These are phyloP conservation scores for Nudaria mundana DNA, from an alignment of 2,888 invertebrate genomes.

Conservation along the genomic window DNA sequence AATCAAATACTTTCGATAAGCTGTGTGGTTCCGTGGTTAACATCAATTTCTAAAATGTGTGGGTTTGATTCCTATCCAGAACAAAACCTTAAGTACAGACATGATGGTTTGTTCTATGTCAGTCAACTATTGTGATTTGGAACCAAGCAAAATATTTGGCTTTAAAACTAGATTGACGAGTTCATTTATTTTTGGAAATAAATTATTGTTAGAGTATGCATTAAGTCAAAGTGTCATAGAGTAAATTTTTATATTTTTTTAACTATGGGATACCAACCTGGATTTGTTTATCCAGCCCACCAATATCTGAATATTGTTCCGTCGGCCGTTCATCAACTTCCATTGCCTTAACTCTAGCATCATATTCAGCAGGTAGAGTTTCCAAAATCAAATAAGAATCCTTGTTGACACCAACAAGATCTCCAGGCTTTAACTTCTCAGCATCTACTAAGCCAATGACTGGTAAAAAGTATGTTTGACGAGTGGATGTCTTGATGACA, in stretches of 20 bases:
- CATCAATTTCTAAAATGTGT: no score
- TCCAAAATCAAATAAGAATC: constrained; percentile 99
- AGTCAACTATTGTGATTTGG: no score
- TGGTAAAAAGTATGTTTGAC: constrained; percentile 99
- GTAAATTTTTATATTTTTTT: not conserved
- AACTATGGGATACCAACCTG: constrained; percentile 66
- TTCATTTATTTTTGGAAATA: no score
- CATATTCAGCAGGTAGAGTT: constrained; percentile 97
- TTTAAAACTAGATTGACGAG: no score
- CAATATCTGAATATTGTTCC: constrained; percentile 99
- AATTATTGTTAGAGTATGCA: no score
- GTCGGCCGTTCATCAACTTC: constrained; percentile 99
- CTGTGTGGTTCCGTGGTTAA: no score
- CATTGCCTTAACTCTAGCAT: constrained; percentile 99
- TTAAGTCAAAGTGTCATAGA: not conserved
- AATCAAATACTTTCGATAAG: no score
- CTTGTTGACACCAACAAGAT: constrained; percentile 96
- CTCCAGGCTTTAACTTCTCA: constrained; percentile 98
- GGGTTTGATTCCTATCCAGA: no score
- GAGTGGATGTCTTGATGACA: constrained; percentile 99
- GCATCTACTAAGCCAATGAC: constrained; percentile 99
- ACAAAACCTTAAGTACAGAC: no score
- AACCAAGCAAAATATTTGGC: no score
- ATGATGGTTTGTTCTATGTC: no score
- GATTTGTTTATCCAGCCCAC: constrained; percentile 99